Conservation (phyloP, 2,797 vertebrate genomes). For the Emys orbicularis region DNA sequence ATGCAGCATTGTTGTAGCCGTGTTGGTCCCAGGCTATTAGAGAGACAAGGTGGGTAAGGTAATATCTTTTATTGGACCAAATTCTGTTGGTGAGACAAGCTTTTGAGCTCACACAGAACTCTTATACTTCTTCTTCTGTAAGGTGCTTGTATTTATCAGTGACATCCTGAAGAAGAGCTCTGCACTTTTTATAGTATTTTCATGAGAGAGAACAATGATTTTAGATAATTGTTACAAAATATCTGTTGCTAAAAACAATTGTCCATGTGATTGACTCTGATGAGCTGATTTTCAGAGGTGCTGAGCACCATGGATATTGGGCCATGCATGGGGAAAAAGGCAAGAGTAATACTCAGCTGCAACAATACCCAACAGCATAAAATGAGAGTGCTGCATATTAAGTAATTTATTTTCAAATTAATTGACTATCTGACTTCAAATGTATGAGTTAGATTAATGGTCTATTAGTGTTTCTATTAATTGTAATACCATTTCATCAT, state of each 20-base stretch:
- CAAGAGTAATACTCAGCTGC: conserved; percentile 70
- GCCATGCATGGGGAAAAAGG: conserved; percentile 66
- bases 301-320: conserved; percentile 66
- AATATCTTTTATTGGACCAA: background rate
- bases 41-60: background rate
- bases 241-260: conserved; percentile 67
- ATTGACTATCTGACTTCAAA: conserved; percentile 72
- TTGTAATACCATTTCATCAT: conserved; percentile 68
- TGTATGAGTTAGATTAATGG: conserved; percentile 73
- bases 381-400: conserved; percentile 72
- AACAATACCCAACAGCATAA: conserved; percentile 74
- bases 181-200: background rate
- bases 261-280: conserved; percentile 68
- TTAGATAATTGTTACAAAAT: conserved; percentile 22
- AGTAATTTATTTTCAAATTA: conserved; percentile 79
- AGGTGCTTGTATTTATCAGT: background rate
- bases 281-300: conserved; percentile 69
- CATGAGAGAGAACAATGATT: conserved; percentile 30
- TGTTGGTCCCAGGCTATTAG: background rate
- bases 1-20: background rate
- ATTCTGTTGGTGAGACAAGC: background rate
- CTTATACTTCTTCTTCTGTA: background rate
- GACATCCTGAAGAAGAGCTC: background rate
- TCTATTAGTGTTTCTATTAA: conserved; percentile 65
- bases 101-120: background rate